phyloP scores from a whole-genome alignment of 2,113 vertebrate species.

The Rhea pennata region DNA sequence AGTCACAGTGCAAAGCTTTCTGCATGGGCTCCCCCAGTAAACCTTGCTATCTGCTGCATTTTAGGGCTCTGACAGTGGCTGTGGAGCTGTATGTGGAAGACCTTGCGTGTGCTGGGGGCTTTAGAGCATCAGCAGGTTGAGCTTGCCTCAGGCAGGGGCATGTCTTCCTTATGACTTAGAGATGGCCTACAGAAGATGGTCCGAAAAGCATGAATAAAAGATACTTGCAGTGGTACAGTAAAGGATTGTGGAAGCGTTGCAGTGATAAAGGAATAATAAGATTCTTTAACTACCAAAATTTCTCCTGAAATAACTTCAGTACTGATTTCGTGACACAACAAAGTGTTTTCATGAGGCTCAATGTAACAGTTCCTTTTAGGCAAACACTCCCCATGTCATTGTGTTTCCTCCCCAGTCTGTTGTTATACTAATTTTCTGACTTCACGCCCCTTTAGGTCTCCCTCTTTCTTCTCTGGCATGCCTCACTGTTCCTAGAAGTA shows the following conservation, averaged over 20 bases:
- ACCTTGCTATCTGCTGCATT: rapidly evolving
- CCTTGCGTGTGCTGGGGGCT: too few species aligned
- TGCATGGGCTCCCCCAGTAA: too few species aligned
- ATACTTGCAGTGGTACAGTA: not conserved
- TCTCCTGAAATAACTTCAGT: not conserved
- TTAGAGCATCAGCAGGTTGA: too few species aligned
- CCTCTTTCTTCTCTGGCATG: rapidly evolving
- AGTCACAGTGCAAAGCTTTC: too few species aligned
- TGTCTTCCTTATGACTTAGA: too few species aligned
- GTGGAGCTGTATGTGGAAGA: too few species aligned
- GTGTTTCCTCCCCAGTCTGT: rapidly evolving
- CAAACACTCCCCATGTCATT: rapidly evolving
- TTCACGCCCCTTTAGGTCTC: too few species aligned
- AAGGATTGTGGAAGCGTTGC: rapidly evolving
- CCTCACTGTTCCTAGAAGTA: rapidly evolving
- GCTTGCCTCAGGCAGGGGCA: too few species aligned
- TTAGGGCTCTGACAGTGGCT: rapidly evolving
- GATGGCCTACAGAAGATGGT: too few species aligned
- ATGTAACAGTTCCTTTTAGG: not conserved
- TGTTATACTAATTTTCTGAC: rapidly evolving
- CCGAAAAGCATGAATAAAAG: too few species aligned
- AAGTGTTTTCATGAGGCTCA: rapidly evolving
- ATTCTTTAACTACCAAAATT: rapidly evolving
- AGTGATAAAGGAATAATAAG: rapidly evolving
- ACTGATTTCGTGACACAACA: rapidly evolving